Percentiles rank a stretch among this genome's conserved stretches.
Conservation (phyloP, 2,888 invertebrate species). For the Venustoraphidia nigricollis region DNA sequence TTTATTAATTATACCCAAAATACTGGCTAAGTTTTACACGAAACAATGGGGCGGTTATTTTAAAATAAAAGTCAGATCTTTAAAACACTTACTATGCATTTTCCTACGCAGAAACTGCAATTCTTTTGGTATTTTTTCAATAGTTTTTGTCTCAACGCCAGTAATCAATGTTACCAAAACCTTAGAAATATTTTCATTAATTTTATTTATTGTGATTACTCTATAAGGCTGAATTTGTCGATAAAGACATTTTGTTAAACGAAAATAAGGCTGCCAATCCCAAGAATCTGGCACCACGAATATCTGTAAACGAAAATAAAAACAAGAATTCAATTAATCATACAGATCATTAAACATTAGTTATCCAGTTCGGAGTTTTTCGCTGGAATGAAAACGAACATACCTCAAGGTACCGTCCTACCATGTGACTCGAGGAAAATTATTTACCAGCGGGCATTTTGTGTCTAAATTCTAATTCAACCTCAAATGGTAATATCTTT, state of each 20-base stretch:
- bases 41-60: not conserved
- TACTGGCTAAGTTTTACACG: no score
- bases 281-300: slow-evolving; percentile 50
- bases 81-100: slow-evolving; percentile 36
- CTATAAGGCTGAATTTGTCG: slow-evolving; percentile 42
- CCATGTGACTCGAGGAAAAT: no score
- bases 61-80: not conserved
- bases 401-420: no score
- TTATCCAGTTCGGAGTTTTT: no score
- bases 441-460: no score
- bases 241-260: slow-evolving; percentile 38
- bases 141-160: not conserved
- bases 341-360: no score
- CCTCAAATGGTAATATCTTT: no score
- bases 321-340: not conserved
- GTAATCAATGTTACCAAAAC: slow-evolving; percentile 13
- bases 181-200: slow-evolving; percentile 32
- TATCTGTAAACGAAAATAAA: slow-evolving; percentile 27
- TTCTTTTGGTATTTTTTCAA: slow-evolving; percentile 1
- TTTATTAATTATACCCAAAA: no score
- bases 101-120: slow-evolving; percentile 34
- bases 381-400: no score
- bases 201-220: slow-evolving; percentile 36
- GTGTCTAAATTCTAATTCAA: no score
- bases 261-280: slow-evolving; percentile 46